phyloP scores from a whole-genome alignment of 2,888 invertebrate genomes.

The Dryobota labecula region DNA sequence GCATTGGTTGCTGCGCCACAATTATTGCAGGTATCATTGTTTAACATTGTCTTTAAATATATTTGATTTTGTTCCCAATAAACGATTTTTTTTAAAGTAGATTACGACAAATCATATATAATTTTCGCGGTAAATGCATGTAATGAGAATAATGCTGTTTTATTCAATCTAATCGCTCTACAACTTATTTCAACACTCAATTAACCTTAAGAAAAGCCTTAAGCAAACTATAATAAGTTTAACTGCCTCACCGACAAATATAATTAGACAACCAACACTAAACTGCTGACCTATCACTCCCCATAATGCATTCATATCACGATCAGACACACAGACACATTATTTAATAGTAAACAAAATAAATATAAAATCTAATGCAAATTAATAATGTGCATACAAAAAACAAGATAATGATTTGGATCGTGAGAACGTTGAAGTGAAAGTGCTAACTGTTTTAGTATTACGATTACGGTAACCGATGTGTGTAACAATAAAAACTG shows the following conservation, averaged over 20 bases:
- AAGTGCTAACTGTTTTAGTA: slow-evolving; percentile 67
- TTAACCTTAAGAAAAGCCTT: neutral
- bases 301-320: slow-evolving; percentile 25
- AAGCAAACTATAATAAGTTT: slow-evolving; percentile 11
- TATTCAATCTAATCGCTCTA: neutral
- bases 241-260: slow-evolving; percentile 37
- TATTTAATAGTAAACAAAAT: slow-evolving; percentile 54
- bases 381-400: slow-evolving; percentile 69
- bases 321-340: slow-evolving; percentile 28
- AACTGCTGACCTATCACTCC: slow-evolving; percentile 16
- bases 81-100: no score
- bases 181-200: slow-evolving; percentile 1
- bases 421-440: slow-evolving; percentile 71
- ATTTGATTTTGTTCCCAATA: no score
- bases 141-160: neutral
- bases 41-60: no score
- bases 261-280: slow-evolving; percentile 29
- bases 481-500: slow-evolving; percentile 60
- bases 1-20: no score
- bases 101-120: no score
- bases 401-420: slow-evolving; percentile 64
- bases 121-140: no score
- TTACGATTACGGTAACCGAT: slow-evolving; percentile 51
- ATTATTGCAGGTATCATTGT: no score
- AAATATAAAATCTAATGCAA: slow-evolving; percentile 66